phyloP scores from a whole-genome alignment of 1,140 invertebrate genomes.

The Pogonus chalceus region DNA sequence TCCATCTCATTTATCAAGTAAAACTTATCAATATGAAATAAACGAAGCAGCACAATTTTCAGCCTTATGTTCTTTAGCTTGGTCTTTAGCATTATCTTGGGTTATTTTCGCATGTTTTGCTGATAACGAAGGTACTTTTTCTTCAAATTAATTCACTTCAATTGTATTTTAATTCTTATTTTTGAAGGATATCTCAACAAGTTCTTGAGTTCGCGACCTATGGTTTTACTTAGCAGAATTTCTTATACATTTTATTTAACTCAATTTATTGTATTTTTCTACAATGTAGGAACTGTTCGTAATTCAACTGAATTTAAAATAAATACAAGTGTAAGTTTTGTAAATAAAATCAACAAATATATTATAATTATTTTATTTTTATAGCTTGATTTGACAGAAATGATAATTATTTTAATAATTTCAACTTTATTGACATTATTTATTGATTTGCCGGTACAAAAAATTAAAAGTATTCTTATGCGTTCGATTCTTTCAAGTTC shows the following conservation, averaged over 20 bases:
- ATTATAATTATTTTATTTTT: conserved; percentile 10
- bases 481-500: no score
- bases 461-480: conserved; percentile 40
- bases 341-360: not conserved
- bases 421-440: conserved; percentile 39
- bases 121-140: conserved; percentile 47
- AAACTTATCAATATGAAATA: conserved; percentile 48
- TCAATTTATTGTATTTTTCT: conserved; percentile 58
- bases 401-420: conserved; percentile 25
- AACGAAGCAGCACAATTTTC: conserved; percentile 52
- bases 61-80: conserved; percentile 51
- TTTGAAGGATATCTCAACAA: conserved; percentile 49
- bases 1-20: conserved; percentile 43
- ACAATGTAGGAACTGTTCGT: conserved; percentile 45
- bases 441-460: conserved; percentile 45
- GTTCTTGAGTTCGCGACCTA: conserved; percentile 52
- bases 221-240: conserved; percentile 56
- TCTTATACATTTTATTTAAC: conserved; percentile 67
- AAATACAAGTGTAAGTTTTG: conserved; percentile 39
- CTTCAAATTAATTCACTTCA: no score
- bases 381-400: conserved; percentile 36
- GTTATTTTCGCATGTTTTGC: conserved; percentile 50
- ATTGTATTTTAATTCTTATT: conserved; percentile 10
- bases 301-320: conserved; percentile 45
- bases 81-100: conserved; percentile 51